Evolutionary conservation across 2,797 vertebrate species (phyloP), one percentile per base, ranked within the genome.

Genomic region (Siniperca scherzeri): DNA sequence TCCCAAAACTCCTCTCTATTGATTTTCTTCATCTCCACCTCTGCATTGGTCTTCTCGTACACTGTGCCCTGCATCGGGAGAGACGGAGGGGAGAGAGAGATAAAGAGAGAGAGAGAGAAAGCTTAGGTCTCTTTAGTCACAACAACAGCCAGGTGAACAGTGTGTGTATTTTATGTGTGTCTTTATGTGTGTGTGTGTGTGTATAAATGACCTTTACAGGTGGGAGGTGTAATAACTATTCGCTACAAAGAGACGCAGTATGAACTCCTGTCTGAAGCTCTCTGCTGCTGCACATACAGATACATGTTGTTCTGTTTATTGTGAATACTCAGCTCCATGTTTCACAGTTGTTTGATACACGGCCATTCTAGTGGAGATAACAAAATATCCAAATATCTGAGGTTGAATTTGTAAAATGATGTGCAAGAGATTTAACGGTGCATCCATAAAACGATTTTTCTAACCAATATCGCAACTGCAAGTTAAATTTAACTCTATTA

Each of bases 1-100:
- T 98, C 98, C 98, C 98, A 99, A 83, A 99, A 99, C 86, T 99
- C 97, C 95, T 99, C 98, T 66, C 98, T 96, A 90, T 99, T 99
- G 93, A 99, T 97, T 71, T 97, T 97, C 91, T 98, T 99, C 97
- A 99, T 99, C 92, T 99, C 98, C 87, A 97, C 96, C 59, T 98
- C 98, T 8, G 98, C 98, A 0, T 99, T 97, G 0, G 98, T 99
- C 93, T 99, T 99, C 95, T 98, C 94, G 84, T 99, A 99, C 78
- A 96, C 97, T 21, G 98, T 98, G 61, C 98, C 98, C 98, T 99
- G 96, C 27, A 62, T 13, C 52, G 33, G 60, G 14, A 68, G 46
- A 57, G 33, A 13, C 14, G 64, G 11, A 30, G 7, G 52, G 1
- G 6, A 40, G 5, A 22, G 0, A 40, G 0, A 27, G 36, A 66